Evolutionary conservation across 2,113 vertebrate genomes (phyloP).

Genomic region (Eudyptes chrysolophus): DNA sequence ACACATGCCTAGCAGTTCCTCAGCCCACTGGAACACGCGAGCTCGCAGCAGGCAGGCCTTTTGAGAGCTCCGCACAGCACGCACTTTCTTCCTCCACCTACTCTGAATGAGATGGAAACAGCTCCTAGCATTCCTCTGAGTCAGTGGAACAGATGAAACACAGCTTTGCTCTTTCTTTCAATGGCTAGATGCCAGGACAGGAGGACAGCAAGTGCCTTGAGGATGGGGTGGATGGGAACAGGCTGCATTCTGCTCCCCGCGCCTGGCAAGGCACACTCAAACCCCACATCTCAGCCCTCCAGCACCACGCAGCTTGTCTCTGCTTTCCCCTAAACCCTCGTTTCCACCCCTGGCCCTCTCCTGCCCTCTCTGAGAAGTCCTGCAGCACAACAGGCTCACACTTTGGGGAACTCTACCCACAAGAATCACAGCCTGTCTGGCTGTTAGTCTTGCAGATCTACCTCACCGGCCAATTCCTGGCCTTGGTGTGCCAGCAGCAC

Average conservation of each 20-base stretch:
- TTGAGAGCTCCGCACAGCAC: not conserved
- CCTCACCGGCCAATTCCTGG: not conserved
- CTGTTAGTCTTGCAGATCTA: not conserved
- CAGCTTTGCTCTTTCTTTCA: constrained; percentile 53
- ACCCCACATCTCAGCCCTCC: not conserved
- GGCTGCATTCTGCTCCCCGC: not conserved
- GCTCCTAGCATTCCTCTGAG: constrained; percentile 29
- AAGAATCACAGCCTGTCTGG: not conserved
- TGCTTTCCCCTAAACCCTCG: not conserved
- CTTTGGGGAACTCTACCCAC: not conserved
- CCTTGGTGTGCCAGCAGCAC: not conserved
- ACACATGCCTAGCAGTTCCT: not conserved
- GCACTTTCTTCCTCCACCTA: constrained; percentile 49
- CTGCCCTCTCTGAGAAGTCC: not conserved
- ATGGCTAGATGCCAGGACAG: constrained; percentile 31
- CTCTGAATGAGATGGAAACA: constrained; percentile 21
- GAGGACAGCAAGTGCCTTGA: constrained; percentile 36
- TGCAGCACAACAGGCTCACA: not conserved
- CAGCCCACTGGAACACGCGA: constrained; percentile 36
- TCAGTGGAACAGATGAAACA: constrained; percentile 50
- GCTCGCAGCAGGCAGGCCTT: constrained; percentile 38
- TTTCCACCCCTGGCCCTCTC: not conserved
- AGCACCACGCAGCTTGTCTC: not conserved
- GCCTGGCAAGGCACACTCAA: not conserved
- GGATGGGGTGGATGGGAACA: not conserved